Evolutionary conservation across 2,113 vertebrate species (phyloP).

Genomic region (Psilopsiagon aymara): DNA sequence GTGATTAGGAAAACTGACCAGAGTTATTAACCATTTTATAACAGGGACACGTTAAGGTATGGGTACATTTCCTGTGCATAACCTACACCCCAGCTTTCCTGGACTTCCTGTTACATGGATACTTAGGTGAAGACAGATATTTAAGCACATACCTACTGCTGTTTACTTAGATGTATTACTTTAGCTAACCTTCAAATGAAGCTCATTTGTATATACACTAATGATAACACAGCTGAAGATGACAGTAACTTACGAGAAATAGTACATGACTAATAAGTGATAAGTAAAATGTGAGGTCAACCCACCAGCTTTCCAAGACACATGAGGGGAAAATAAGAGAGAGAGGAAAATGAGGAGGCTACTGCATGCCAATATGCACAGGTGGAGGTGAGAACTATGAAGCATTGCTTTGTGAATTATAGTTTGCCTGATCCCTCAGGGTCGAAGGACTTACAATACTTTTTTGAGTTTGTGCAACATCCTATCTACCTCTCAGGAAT

Average conservation of each 20-base stretch:
- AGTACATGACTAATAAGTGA: not conserved
- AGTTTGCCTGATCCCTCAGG: not conserved
- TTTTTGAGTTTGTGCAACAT: not conserved
- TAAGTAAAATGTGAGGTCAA: not conserved
- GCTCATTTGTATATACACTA: not conserved
- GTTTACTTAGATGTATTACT: not conserved
- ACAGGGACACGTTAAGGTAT: not conserved
- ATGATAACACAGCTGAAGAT: not conserved
- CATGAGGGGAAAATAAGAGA: not conserved
- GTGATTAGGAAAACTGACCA: not conserved
- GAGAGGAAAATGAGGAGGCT: not conserved
- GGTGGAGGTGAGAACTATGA: not conserved
- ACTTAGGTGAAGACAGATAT: not conserved
- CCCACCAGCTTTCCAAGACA: not conserved
- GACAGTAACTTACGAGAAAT: not conserved
- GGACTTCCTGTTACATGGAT: not conserved
- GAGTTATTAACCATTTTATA: not conserved
- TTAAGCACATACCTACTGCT: not conserved
- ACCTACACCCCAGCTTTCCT: not conserved
- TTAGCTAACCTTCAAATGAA: not conserved
- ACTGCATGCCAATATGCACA: rapidly evolving
- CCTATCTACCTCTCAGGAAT: not conserved
- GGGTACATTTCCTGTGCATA: not conserved
- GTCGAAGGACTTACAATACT: not conserved
- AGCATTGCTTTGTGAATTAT: not conserved